Conservation (phyloP, 2,888 invertebrate genomes). For the Ectemnius continuus region DNA sequence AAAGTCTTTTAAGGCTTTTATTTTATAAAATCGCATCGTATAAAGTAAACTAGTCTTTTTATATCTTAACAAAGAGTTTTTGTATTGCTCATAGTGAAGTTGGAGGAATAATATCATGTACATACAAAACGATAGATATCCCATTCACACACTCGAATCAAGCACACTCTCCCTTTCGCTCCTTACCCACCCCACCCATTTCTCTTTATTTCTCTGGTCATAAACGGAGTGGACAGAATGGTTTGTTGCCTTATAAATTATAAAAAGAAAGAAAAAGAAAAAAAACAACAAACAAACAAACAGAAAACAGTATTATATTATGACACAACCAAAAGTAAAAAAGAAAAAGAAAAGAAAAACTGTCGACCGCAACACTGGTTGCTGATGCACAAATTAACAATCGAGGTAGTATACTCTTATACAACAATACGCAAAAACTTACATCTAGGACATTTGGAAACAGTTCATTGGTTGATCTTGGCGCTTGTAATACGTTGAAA, state of each 20-base stretch:
- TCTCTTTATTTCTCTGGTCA: too few species aligned
- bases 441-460: too few species aligned
- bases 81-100: slow-evolving; percentile 41
- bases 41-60: slow-evolving; percentile 32
- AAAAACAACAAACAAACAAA: too few species aligned
- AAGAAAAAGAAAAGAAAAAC: not conserved
- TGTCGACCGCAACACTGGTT: not conserved
- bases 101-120: slow-evolving; percentile 18
- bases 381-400: too few species aligned
- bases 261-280: too few species aligned
- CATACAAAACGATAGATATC: not conserved
- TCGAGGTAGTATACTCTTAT: not conserved
- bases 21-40: slow-evolving; percentile 33
- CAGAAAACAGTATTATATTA: not conserved
- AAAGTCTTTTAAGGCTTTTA: slow-evolving; percentile 19
- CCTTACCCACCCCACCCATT: too few species aligned
- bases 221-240: too few species aligned
- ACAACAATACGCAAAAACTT: not conserved
- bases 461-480: too few species aligned
- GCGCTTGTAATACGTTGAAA: not conserved
- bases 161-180: too few species aligned
- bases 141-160: too few species aligned
- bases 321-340: not conserved
- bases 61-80: slow-evolving; percentile 31
- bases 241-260: not conserved